Base-by-base conservation (phyloP, 2,113 vertebrate genomes). In the Gavialis gangeticus region DNA sequence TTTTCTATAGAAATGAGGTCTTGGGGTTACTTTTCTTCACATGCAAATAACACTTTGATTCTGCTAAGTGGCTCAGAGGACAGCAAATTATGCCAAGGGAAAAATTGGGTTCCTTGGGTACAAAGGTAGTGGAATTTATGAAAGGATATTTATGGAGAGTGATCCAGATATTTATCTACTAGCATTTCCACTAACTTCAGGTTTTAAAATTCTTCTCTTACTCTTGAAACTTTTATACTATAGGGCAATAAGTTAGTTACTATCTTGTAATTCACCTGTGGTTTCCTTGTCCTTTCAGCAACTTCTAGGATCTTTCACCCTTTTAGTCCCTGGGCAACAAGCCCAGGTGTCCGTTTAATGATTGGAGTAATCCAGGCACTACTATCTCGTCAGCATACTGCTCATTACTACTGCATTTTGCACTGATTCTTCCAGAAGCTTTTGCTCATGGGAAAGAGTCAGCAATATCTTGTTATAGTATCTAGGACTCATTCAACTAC, bases 341-440 rank as follows among this genome's bases (percentile, higher is more conserved):
- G 79, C 8, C 46, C 2, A 7, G 21, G 60, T 79, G 64, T 64
- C 30, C 3, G 5, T 37, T 81, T 28, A n/a, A 76, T 75, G 73
- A 19, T 94, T 84, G 15, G 62, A 80, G 64, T 21, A 5, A 27
- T 16, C n/a, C 46, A 19, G 58, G 27, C 34, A 69, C 30, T 60
- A 1, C 56, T 90, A 10, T 30, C 54, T 55, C 5, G 46, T 69
- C 37, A 59, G 69, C 63, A 59, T 0, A 1, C 37, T 81, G 59
- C 82, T 75, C 10, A 18, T 9, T 55, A 25, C n/a, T 1, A 10
- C 30, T 12, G 2, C 1, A 1, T 21, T 46, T 80, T 55, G 54
- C 24, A 46, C 1, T 75, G 54, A 14, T 4, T 79, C 3, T 2
- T 69, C 24, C 0, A 1, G 28, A 28, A 10, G 59, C 3, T 0